phyloP scores from a whole-genome alignment of 37 sponge, comb jelly and placozoan genomes.

The Axinella damicornis region DNA sequence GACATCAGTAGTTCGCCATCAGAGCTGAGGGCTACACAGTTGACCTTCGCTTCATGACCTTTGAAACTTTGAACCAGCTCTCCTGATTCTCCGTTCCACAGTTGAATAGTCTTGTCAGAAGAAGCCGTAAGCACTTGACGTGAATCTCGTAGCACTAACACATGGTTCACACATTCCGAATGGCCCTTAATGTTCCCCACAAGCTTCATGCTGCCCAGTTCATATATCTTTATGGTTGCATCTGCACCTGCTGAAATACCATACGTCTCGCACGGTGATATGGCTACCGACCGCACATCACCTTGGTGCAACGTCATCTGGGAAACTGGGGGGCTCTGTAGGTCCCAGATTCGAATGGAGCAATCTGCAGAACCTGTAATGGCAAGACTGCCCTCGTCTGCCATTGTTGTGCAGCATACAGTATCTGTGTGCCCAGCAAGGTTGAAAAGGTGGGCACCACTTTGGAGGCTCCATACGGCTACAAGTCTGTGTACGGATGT shows the following conservation, averaged over 20 bases:
- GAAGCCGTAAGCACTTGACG: constrained; percentile 27
- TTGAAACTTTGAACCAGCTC: constrained; percentile 12
- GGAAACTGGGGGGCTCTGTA: constrained; percentile 23
- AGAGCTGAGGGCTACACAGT: constrained; percentile 45
- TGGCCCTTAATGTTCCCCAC: constrained; percentile 27
- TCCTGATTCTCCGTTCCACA: constrained; percentile 50
- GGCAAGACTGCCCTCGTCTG: constrained; percentile 49
- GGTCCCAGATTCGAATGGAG: constrained; percentile 67
- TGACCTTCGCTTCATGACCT: constrained; percentile 27
- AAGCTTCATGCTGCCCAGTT: constrained; percentile 4
- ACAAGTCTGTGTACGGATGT: constrained; percentile 11
- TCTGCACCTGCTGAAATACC: constrained; percentile 43
- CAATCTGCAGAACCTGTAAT: constrained; percentile 45
- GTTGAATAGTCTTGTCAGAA: constrained; percentile 19
- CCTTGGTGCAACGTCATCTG: constrained; percentile 22
- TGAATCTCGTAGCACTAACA: constrained; percentile 31
- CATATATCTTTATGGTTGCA: constrained; percentile 27
- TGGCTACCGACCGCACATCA: constrained; percentile 17
- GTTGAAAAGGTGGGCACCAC: constrained; percentile 20
- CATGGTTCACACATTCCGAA: neutral
- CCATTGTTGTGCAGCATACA: neutral
- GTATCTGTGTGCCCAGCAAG: constrained; percentile 16
- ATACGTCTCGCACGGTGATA: constrained; percentile 52
- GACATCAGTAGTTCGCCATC: constrained; percentile 53
- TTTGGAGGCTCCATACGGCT: constrained; percentile 45